phyloP scores from a whole-genome alignment of 2,113 vertebrate genomes.

The Steatornis caripensis region DNA sequence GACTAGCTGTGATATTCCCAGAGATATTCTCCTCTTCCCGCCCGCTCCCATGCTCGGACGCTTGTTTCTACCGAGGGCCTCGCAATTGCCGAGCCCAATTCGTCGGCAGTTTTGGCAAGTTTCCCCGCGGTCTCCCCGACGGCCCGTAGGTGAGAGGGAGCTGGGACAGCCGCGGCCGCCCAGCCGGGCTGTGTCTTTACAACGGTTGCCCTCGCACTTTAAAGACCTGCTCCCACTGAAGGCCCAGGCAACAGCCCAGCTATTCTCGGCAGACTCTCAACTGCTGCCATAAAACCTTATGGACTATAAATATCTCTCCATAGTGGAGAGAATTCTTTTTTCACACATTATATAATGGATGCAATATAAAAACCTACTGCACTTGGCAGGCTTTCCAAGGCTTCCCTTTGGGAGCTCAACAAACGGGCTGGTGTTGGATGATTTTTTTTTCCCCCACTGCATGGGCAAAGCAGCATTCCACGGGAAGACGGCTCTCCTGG shows the following conservation, averaged over 20 bases:
- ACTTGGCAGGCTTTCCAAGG: neutral
- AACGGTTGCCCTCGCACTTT: neutral
- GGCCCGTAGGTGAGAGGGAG: neutral
- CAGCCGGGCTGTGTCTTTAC: neutral
- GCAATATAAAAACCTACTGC: neutral
- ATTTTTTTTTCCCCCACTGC: neutral
- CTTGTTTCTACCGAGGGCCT: fast-evolving
- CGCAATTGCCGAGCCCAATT: neutral
- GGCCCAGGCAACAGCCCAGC: neutral
- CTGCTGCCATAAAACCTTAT: neutral
- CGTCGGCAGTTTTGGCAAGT: too few species aligned
- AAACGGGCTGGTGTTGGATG: neutral
- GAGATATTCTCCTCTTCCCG: neutral
- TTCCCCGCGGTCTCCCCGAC: neutral
- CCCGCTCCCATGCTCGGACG: fast-evolving
- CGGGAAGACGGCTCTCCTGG: neutral
- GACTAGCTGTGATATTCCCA: neutral
- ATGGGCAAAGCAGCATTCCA: neutral
- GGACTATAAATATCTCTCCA: neutral
- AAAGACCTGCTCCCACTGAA: neutral
- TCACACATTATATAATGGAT: slow-evolving; percentile 25
- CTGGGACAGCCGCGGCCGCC: neutral
- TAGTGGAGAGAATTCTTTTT: neutral
- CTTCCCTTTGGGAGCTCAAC: neutral
- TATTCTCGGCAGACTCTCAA: neutral